Evolutionary conservation across 2,113 vertebrate species (phyloP).

Genomic region (Elachura formosa): DNA sequence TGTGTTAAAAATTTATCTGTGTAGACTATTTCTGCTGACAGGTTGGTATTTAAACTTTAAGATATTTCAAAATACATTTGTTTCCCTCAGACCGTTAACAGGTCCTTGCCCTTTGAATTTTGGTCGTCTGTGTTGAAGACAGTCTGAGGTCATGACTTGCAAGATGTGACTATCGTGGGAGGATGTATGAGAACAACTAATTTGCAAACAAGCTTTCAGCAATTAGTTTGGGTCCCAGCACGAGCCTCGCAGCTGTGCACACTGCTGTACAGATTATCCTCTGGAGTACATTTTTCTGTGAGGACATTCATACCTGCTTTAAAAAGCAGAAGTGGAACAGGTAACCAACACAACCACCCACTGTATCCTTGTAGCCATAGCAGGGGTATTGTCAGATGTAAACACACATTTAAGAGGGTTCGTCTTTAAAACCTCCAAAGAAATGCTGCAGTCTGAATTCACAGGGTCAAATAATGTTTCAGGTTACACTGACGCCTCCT

Average conservation of each 20-base stretch:
- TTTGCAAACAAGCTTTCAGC: conserved; percentile 17
- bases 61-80: not conserved
- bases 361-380: not conserved
- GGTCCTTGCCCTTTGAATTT: not conserved
- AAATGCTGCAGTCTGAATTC: not conserved
- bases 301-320: not conserved
- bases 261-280: not conserved
- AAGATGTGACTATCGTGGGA: not conserved
- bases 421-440: not conserved
- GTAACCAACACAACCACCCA: not conserved
- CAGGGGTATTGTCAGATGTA: not conserved
- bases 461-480: not conserved
- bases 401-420: not conserved
- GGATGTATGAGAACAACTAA: not conserved
- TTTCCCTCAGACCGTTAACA: not conserved
- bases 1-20: not conserved
- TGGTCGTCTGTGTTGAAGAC: not conserved
- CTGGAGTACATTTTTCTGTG: not conserved
- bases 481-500: not conserved
- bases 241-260: not conserved
- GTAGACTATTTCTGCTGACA: not conserved
- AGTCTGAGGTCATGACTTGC: not conserved
- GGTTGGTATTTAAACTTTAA: not conserved
- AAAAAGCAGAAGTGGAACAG: not conserved
- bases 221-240: conserved; percentile 5